Evolutionary conservation across 2,888 invertebrate genomes (phyloP), one percentile per base, ranked within the genome.

Genomic region (Troides aeacus): DNA sequence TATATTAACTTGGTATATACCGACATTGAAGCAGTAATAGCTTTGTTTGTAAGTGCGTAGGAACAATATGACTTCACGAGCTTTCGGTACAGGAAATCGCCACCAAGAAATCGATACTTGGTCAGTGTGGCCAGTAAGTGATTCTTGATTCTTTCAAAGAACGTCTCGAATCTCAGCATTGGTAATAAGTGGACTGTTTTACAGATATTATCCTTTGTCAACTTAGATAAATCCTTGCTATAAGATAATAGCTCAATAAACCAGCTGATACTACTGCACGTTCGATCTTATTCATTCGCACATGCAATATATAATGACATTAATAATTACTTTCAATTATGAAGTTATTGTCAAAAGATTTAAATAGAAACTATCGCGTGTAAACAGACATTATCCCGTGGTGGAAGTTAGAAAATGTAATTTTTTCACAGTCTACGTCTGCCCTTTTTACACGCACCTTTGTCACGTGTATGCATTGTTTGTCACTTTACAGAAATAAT

Each of bases 361-460:
- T 87, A 88, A 88, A 90, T 88, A 89, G 85, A 88, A 84, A 84
- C 76, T 82, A 86, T 92, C 86, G 92, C 92, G 90, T 92, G 92
- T 85, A 84, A 84, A 85, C 78, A 80, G 74, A 72, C 85, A 89
- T 86, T 88, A 91, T 90, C 87, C 86, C 82, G 77, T 76, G 69
- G 76, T 86, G 89, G 84, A 86, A 87, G 87, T 85, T 86, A 85
- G 86, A 87, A 85, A 87, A 86, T 86, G 84, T 85, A 87, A 87
- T 82, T 83, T 78, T 72, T 73, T 74, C 71, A 73, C 66, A 74
- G 36, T 64, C 74, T 74, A 71, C 76, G 75, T 77, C 79, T 72
- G 80, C 85, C 82, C 86, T 89, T 89, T 89, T 89, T 90, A 66
- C 73, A 74, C 77, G 87, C 87, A 85, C 85, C 84, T 86, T 85